Evolutionary conservation across 1,140 invertebrate species (phyloP).

Genomic region (Leptoteleia sp.): DNA sequence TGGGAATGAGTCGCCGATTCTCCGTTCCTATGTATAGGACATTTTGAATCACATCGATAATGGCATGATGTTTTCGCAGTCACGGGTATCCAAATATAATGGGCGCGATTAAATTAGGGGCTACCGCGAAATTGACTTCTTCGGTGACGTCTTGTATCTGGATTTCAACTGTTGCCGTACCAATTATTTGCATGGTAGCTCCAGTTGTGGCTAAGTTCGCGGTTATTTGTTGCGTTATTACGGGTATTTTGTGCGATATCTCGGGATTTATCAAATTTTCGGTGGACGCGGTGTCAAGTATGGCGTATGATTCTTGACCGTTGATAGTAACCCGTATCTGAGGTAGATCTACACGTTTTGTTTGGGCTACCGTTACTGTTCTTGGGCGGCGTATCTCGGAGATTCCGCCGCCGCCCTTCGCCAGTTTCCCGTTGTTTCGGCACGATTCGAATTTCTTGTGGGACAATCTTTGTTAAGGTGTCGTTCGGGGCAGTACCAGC

Average conservation of each 20-base stretch:
- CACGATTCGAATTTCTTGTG: not conserved
- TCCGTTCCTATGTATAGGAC: not conserved
- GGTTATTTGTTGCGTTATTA: not conserved
- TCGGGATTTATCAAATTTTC: constrained; percentile 1
- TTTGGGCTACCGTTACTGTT: not conserved
- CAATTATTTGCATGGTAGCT: too few species aligned
- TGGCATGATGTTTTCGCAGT: constrained; percentile 4
- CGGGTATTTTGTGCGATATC: too few species aligned
- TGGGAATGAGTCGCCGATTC: not conserved
- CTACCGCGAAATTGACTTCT: not conserved
- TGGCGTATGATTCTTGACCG: not conserved
- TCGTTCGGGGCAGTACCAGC: constrained; percentile 13
- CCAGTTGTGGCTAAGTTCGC: not conserved
- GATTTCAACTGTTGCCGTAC: not conserved
- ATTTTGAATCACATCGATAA: constrained; percentile 8
- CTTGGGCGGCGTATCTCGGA: not conserved
- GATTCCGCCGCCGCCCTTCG: constrained; percentile 2
- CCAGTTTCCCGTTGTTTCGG: constrained; percentile 15
- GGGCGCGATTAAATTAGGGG: not conserved
- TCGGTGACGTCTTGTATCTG: not conserved
- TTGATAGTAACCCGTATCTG: not conserved
- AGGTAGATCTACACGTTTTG: not conserved
- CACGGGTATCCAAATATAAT: constrained; percentile 5
- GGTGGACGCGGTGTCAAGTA: not conserved
- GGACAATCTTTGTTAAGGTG: constrained; percentile 56